Base-by-base conservation (phyloP, 2,888 invertebrate genomes). In the Autographa pulchrina region DNA sequence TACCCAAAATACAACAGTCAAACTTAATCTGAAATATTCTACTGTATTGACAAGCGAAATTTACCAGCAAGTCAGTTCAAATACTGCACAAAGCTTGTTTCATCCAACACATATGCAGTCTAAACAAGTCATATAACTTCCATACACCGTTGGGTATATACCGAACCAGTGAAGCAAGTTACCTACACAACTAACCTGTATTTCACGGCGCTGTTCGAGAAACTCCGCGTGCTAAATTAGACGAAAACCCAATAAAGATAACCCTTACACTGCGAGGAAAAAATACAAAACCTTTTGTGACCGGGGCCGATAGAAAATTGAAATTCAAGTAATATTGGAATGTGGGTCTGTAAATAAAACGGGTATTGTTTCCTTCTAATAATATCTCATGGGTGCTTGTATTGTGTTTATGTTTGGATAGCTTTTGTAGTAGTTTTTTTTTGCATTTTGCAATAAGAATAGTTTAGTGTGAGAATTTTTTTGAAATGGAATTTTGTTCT, bases 201-300 rank as follows among this genome's bases (percentile, higher is more conserved):
- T 70, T 70, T 77, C 71, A 65, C 65, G 70, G 72, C 78, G 56
- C 60, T 65, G 60, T 80, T 72, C 62, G 59, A 52, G 67, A 41
- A 67, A 75, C 70, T 72, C 75, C 48, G 77, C 74, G 82, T 80
- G 84, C 77, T 87, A 88, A 88, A 88, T 88, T 87, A 87, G 79
- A 77, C 80, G 86, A 84, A 86, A 86, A 87, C 81, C 79, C 80
- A 78, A 85, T 85, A 84, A 83, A 87, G 88, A 88, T 88, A 88
- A 86, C 80, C 76, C 70, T 61, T 38, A 56, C 62, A 67, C 62
- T n/a, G 71, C 69, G 81, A 63, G 78, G 65, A 75, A 76, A 81
- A 82, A 78, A 82, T 68, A 83, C 78, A 83, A 82, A 78, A 71
- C 72, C 73, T 66, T 81, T 77, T 75, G 78, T 70, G 56, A 72